phyloP scores from a whole-genome alignment of 2,113 vertebrate species.

The Bos javanicus region DNA sequence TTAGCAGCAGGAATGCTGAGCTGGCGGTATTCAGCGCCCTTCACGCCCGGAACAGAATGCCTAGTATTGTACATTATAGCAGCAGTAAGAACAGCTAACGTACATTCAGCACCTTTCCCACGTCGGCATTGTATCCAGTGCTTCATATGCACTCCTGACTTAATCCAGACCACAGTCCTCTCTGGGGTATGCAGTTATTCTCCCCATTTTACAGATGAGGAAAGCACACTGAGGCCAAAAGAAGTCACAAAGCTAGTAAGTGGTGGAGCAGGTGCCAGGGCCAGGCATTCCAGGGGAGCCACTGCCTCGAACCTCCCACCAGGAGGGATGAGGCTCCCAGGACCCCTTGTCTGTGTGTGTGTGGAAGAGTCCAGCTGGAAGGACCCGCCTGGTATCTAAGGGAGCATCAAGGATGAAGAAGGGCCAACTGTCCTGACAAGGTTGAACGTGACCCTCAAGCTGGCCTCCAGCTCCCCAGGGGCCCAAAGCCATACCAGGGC shows the following conservation, averaged over 20 bases:
- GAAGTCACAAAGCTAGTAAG: too few species aligned
- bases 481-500: neutral
- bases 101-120: rapidly evolving
- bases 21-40: too few species aligned
- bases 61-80: neutral
- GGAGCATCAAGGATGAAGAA: neutral
- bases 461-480: neutral
- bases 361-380: neutral
- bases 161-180: neutral
- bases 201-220: neutral
- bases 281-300: neutral
- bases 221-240: neutral
- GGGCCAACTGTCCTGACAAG: neutral
- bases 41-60: rapidly evolving
- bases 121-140: rapidly evolving
- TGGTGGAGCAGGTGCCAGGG: too few species aligned
- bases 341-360: too few species aligned
- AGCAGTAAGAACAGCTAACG: neutral
- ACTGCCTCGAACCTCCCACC: too few species aligned
- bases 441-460: neutral
- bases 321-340: neutral
- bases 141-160: rapidly evolving
- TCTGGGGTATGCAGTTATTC: neutral
- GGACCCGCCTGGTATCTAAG: neutral
- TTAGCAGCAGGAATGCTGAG: neutral